A percentile compares a stretch with the other conserved stretches of the same genome.
Evolutionary conservation across 64 coral and sea anemone genomes (phyloP).

Genomic region (Trachythela sp.): DNA sequence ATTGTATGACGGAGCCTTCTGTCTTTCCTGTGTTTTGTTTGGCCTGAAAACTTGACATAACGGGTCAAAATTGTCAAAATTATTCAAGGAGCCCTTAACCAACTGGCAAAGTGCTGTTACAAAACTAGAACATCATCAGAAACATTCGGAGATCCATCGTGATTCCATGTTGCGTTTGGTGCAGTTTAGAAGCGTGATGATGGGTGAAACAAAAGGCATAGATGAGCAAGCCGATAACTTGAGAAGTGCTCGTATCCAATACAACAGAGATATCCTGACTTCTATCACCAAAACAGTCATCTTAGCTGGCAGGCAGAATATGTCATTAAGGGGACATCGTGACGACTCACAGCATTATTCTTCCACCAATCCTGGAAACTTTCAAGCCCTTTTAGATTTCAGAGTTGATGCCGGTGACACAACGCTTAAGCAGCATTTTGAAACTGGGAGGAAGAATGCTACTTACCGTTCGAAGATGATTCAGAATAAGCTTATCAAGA

Average conservation of each 20-base stretch:
- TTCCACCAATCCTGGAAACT: no score
- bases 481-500: no score
- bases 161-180: neutral
- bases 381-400: no score
- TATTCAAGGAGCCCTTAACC: neutral
- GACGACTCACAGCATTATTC: no score
- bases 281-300: no score
- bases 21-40: conserved; percentile 12
- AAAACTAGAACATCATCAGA: neutral
- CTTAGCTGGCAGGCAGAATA: no score
- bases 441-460: no score
- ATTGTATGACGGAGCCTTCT: neutral
- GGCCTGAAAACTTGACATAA: neutral
- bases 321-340: no score
- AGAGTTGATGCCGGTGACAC: no score
- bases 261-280: neutral
- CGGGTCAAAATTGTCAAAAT: neutral
- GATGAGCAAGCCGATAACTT: neutral
- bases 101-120: neutral
- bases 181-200: neutral
- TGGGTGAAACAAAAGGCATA: neutral
- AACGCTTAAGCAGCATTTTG: no score
- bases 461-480: no score
- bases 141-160: neutral
- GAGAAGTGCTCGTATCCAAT: neutral